phyloP scores from a whole-genome alignment of 2,113 vertebrate genomes.

The Emydocephalus ijimae region DNA sequence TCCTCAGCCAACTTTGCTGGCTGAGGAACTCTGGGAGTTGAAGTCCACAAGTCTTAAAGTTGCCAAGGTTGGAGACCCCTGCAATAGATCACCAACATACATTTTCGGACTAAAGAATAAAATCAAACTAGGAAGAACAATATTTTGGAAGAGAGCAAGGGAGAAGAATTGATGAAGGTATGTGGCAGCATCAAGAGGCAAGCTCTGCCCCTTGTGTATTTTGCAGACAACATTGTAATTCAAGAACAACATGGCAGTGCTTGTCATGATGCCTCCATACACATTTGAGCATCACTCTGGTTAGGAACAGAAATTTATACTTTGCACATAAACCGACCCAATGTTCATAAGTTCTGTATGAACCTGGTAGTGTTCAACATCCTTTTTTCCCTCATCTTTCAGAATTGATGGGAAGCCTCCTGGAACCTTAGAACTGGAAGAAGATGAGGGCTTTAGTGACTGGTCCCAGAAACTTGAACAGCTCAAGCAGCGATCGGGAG shows the following conservation, averaged over 20 bases:
- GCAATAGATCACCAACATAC: background rate
- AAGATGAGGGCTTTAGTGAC: constrained; percentile 90
- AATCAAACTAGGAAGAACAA: background rate
- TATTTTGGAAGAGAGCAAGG: background rate
- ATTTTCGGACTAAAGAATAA: background rate
- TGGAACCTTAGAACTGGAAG: constrained; percentile 72
- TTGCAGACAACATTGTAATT: background rate
- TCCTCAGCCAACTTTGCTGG: too few species aligned
- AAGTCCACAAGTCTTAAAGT: too few species aligned
- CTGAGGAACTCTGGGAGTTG: too few species aligned
- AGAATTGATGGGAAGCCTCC: constrained; percentile 73
- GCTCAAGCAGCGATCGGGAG: constrained; percentile 63
- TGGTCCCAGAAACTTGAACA: constrained; percentile 84
- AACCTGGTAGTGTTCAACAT: background rate
- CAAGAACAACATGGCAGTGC: background rate
- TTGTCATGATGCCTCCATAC: background rate
- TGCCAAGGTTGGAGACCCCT: too few species aligned
- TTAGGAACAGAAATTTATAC: background rate
- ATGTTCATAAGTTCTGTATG: background rate
- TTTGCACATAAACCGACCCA: background rate
- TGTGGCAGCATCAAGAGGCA: background rate
- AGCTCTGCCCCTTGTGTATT: background rate
- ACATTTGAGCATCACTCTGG: background rate
- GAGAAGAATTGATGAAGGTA: background rate
- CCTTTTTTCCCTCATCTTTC: constrained; percentile 6